Evolutionary conservation across 1,140 invertebrate genomes (phyloP), one percentile per base, ranked within the genome.

Genomic region (Zaprionus camerounensis): DNA sequence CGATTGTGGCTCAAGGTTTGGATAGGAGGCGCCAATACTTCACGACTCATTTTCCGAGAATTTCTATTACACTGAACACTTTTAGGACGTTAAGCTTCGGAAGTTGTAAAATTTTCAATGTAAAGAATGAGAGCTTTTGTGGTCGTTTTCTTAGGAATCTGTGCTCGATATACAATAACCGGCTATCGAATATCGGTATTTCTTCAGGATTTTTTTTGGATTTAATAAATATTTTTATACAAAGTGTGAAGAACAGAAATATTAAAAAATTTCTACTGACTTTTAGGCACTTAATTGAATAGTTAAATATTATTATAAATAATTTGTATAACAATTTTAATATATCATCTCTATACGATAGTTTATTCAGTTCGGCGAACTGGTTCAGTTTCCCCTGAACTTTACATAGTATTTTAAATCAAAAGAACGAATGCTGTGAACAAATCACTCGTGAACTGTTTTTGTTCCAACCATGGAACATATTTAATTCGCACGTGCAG

Each of bases 31-130:
- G 79, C 67, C 2, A 92, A 63, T 4, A 92, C 76, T 67, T 85
- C 81, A 2, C 91, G 91, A 46, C 91, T 92, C 91, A 92, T 92
- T 51, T 62, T 46, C 6, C 7, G 1, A 44, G 2, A n/a, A 46
- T 17, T 9, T 17, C 0, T 17, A 9, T 46, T 51, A 1, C 24
- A 1, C 11, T 22, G 1, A 49, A 7, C 3, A 24, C 4, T 9
- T 22, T 13, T 2, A 24, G 11, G 17, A 24, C 46, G 20, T 51
- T 13, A 3, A 13, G 12, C 11, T 51, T 17, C 20, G 3, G 20
- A 11, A 20, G 20, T 17, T 1, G 46, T 51, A 24, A 51, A 13
- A 20, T 20, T 1, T 20, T 1, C 20, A 20, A 20, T 20, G n/a
- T n/a, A n/a, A n/a, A 1, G 20, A 13, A 11, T 44, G 6, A 44